Evolutionary conservation across 2,888 invertebrate species (phyloP).

Genomic region (Ophonus ardosiacus): DNA sequence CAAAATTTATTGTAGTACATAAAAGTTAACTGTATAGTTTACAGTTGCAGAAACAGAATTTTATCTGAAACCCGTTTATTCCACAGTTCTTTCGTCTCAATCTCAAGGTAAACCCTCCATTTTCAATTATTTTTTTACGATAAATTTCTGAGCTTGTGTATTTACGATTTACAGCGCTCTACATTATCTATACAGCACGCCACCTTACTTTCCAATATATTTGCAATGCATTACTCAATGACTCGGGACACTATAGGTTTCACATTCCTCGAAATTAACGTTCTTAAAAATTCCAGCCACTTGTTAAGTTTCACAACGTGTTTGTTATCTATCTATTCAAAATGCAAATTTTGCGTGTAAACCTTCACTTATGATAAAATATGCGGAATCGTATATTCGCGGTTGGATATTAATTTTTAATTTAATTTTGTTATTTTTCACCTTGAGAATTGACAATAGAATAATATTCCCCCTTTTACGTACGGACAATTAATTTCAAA

Average conservation of each 20-base stretch:
- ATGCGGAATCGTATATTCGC: not conserved
- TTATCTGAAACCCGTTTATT: conserved; percentile 14
- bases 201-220: conserved; percentile 48
- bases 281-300: conserved; percentile 37
- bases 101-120: conserved; percentile 7
- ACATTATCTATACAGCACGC: not conserved
- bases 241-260: conserved; percentile 48
- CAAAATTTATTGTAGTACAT: not conserved
- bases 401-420: conserved; percentile 1
- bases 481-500: not conserved
- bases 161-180: conserved; percentile 4
- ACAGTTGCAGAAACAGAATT: not conserved
- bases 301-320: conserved; percentile 17
- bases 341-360: conserved; percentile 23
- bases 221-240: conserved; percentile 59
- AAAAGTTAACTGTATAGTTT: not conserved
- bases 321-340: not conserved
- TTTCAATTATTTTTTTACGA: conserved; percentile 2
- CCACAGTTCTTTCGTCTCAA: not conserved
- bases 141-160: not conserved
- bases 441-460: not conserved
- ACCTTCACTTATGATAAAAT: not conserved
- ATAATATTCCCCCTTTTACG: not conserved
- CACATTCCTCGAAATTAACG: conserved; percentile 55
- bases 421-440: not conserved